Conservation (phyloP, 2,888 invertebrate genomes). For the Onthophagus sagittarius region DNA sequence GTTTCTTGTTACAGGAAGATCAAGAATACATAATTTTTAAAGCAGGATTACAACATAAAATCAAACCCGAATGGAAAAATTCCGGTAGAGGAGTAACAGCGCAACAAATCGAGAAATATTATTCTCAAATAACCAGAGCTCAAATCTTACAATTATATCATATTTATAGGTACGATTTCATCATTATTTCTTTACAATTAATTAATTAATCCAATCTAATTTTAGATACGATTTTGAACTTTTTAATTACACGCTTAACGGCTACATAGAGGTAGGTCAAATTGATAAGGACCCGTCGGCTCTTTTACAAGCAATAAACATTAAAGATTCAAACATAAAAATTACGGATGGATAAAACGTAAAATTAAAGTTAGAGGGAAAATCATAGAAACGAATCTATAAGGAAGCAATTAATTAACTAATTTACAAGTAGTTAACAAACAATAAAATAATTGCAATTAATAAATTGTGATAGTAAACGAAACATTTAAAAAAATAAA, state of each 20-base stretch:
- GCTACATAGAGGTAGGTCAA: constrained; percentile 61
- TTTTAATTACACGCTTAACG: constrained; percentile 77
- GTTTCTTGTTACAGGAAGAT: constrained; percentile 59
- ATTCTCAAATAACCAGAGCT: constrained; percentile 67
- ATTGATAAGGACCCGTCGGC: constrained; percentile 45
- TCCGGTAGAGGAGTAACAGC: constrained; percentile 72
- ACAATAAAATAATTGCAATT: constrained; percentile 17
- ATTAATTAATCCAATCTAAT: constrained; percentile 21
- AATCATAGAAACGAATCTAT: background rate
- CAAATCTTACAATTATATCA: constrained; percentile 75
- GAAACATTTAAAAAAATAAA: constrained; percentile 14
- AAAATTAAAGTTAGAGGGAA: background rate
- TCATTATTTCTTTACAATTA: background rate
- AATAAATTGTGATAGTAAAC: constrained; percentile 22
- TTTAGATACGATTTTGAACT: constrained; percentile 79
- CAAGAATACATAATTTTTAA: constrained; percentile 77
- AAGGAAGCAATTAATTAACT: background rate
- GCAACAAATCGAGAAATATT: constrained; percentile 69
- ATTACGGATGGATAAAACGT: constrained; percentile 3
- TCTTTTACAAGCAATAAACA: constrained; percentile 42
- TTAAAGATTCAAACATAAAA: constrained; percentile 32
- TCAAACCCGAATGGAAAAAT: constrained; percentile 81
- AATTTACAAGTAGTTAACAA: background rate
- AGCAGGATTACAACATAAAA: constrained; percentile 68
- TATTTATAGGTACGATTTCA: constrained; percentile 71